These are phyloP conservation scores for Copsychus sechellarum DNA, from an alignment of 2,113 vertebrate species.

Conservation along the genomic window DNA sequence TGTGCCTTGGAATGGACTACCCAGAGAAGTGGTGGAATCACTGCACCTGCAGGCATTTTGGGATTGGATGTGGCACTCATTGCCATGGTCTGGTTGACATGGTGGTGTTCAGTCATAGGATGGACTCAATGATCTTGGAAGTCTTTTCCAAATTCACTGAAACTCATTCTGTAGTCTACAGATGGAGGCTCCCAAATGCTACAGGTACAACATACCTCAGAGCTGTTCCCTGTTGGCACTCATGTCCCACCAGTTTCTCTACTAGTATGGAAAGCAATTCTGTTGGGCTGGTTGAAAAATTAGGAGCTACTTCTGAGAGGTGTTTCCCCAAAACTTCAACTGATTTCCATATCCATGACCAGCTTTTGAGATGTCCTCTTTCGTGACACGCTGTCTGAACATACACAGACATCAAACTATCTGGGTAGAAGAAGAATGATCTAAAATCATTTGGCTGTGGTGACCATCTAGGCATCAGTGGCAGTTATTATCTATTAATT, in stretches of 20 bases:
- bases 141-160: background rate
- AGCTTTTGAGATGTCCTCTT: background rate
- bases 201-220: rapidly evolving
- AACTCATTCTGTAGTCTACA: background rate
- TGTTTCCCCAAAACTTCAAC: background rate
- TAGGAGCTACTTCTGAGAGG: background rate
- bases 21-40: background rate
- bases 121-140: rapidly evolving
- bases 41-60: background rate
- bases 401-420: background rate
- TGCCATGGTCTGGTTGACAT: background rate
- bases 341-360: background rate
- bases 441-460: background rate
- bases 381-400: background rate
- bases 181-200: background rate
- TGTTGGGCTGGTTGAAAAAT: background rate
- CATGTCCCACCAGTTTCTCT: rapidly evolving
- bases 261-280: background rate
- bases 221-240: background rate
- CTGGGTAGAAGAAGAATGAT: background rate
- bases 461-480: background rate
- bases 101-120: background rate
- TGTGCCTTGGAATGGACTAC: background rate
- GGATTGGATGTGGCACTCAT: background rate
- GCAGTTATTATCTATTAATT: background rate